phyloP scores from a whole-genome alignment of 2,113 vertebrate species.

The Marcusenius ussheri region DNA sequence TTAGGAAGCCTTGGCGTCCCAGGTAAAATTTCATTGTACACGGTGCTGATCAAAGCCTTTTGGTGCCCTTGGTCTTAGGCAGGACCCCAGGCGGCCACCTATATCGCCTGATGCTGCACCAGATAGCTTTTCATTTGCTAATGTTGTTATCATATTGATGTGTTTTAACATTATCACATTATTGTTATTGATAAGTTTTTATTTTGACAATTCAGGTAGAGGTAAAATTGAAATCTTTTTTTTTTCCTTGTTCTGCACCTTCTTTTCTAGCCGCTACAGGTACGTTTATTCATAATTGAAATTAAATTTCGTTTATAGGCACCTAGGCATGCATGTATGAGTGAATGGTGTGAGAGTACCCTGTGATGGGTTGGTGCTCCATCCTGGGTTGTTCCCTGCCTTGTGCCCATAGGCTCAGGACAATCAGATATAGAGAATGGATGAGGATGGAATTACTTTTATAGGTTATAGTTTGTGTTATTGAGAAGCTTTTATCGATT shows the following conservation, averaged over 20 bases:
- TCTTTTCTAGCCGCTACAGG: conserved; percentile 54
- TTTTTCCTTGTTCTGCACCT: conserved; percentile 7
- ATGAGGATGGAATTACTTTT: neutral
- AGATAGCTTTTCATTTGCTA: neutral
- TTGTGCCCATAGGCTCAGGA: neutral
- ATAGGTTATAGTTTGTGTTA: neutral
- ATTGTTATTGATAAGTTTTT: neutral
- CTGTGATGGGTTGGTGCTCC: neutral
- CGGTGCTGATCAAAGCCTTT: neutral
- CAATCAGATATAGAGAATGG: neutral
- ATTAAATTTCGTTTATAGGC: neutral
- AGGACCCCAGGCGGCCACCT: neutral
- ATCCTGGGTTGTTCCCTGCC: neutral
- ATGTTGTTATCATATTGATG: neutral
- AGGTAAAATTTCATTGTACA: conserved; percentile 40
- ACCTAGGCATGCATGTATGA: neutral
- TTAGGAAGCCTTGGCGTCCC: conserved; percentile 35
- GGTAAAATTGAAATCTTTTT: neutral
- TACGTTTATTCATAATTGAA: conserved; percentile 32
- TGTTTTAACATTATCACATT: neutral
- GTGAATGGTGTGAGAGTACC: neutral
- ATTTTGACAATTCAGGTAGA: neutral
- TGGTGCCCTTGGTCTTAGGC: neutral
- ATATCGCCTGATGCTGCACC: neutral
- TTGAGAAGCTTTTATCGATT: neutral